Evolutionary conservation across 2,888 invertebrate genomes (phyloP).

Genomic region (Drosophila subsilvestris): DNA sequence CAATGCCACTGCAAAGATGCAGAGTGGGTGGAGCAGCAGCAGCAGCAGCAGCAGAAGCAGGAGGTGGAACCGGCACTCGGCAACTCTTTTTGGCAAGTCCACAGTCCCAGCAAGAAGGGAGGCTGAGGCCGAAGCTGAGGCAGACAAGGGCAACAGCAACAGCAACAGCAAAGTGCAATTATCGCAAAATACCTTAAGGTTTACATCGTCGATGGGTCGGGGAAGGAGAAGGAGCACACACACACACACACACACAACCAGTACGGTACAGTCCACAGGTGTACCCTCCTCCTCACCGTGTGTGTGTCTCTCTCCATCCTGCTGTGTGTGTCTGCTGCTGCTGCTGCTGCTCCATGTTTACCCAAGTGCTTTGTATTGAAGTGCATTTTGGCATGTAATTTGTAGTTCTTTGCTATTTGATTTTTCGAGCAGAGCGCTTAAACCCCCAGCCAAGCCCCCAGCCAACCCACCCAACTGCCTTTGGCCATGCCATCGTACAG

Average conservation of each 20-base stretch:
- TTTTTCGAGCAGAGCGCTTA: slow-evolving; percentile 65
- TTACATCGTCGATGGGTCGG: slow-evolving; percentile 67
- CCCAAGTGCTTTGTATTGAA: slow-evolving; percentile 81
- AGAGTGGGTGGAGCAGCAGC: neutral
- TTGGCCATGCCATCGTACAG: neutral
- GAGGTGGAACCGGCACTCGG: slow-evolving; percentile 7
- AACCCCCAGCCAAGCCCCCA: slow-evolving; percentile 8
- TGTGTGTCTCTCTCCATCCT: slow-evolving; percentile 30
- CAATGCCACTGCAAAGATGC: slow-evolving; percentile 41
- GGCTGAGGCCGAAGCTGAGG: neutral
- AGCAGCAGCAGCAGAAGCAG: neutral
- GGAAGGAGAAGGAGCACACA: neutral
- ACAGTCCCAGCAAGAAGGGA: neutral
- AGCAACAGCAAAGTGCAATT: slow-evolving; percentile 80
- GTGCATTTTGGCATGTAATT: slow-evolving; percentile 81
- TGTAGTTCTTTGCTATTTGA: slow-evolving; percentile 81
- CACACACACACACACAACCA: too few relatives aligned
- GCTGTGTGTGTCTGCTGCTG: slow-evolving; percentile 46
- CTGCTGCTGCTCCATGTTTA: slow-evolving; percentile 60
- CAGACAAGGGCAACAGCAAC: slow-evolving; percentile 54
- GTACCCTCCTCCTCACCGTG: slow-evolving; percentile 37
- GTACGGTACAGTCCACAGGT: slow-evolving; percentile 40
- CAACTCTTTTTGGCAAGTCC: slow-evolving; percentile 67
- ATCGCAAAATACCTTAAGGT: slow-evolving; percentile 81
- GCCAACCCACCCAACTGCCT: neutral